Percentiles rank a stretch among this genome's conserved stretches.
phyloP scores from a whole-genome alignment of 2,113 vertebrate species.

The Planiliza haematocheilus region DNA sequence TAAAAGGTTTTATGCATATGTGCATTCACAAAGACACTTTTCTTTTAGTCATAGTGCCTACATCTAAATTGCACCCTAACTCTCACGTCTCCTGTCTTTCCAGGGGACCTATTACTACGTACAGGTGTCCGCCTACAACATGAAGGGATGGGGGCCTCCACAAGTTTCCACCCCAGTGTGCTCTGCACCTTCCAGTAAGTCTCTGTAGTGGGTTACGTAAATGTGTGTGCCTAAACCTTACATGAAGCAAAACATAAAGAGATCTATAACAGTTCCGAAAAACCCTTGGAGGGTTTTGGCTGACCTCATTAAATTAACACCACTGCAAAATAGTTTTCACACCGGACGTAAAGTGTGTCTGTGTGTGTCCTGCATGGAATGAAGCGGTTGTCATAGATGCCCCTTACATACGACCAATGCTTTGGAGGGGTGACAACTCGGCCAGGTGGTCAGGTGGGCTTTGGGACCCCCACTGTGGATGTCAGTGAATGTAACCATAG shows the following conservation, averaged over 20 bases:
- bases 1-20: neutral
- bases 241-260: conserved; percentile 25
- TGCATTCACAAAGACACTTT: neutral
- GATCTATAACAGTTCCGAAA: conserved; percentile 10
- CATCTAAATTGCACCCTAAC: neutral
- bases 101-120: conserved; percentile 89
- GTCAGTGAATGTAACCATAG: conserved; percentile 74
- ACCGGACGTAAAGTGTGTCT: conserved; percentile 15
- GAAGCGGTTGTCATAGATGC: conserved; percentile 40
- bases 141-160: conserved; percentile 92
- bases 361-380: conserved; percentile 8
- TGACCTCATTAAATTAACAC: conserved; percentile 36
- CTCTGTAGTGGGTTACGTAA: conserved; percentile 15
- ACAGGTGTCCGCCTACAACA: conserved; percentile 91
- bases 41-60: neutral
- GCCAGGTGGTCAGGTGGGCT: conserved; percentile 55
- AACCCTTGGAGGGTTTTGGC: conserved; percentile 23
- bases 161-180: conserved; percentile 84
- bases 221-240: conserved; percentile 6
- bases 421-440: conserved; percentile 63
- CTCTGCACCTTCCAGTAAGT: conserved; percentile 91
- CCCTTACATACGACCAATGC: conserved; percentile 51
- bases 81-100: conserved; percentile 55
- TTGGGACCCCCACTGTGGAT: conserved; percentile 85
- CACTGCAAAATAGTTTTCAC: conserved; percentile 22